Percentiles rank a stretch among this genome's conserved stretches.
phyloP scores from a whole-genome alignment of 2,797 vertebrate genomes.

The Typhlichthys subterraneus region DNA sequence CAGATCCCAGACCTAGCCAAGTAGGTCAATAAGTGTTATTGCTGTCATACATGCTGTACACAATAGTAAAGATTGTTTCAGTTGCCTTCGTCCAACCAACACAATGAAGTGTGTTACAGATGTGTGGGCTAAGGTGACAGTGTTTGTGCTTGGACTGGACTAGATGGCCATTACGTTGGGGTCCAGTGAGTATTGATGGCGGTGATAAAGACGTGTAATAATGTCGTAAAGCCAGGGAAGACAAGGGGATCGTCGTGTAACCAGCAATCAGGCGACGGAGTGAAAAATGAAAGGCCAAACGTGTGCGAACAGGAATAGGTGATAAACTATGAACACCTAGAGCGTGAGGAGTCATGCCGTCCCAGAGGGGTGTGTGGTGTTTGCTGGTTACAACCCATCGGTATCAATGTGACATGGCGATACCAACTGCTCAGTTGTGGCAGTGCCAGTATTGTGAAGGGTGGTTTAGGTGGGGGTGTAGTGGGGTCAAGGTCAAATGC shows the following conservation, averaged over 20 bases:
- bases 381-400: slow-evolving; percentile 75
- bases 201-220: slow-evolving; percentile 74
- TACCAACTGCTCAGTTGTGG: slow-evolving; percentile 64
- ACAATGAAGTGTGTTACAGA: slow-evolving; percentile 36
- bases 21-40: slow-evolving; percentile 72
- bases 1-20: slow-evolving; percentile 54
- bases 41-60: slow-evolving; percentile 55
- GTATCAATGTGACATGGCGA: slow-evolving; percentile 73
- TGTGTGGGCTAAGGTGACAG: slow-evolving; percentile 37
- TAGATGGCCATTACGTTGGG: slow-evolving; percentile 42
- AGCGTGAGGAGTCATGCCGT: slow-evolving; percentile 25
- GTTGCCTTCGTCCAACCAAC: slow-evolving; percentile 22
- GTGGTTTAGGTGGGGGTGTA: slow-evolving; percentile 25
- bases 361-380: slow-evolving; percentile 30
- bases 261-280: slow-evolving; percentile 64
- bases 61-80: slow-evolving; percentile 27
- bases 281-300: slow-evolving; percentile 65
- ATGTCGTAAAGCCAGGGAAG: slow-evolving; percentile 66
- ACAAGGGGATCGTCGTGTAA: slow-evolving; percentile 60
- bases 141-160: slow-evolving; percentile 39
- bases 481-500: slow-evolving; percentile 38
- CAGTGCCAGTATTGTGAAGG: slow-evolving; percentile 53
- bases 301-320: slow-evolving; percentile 61
- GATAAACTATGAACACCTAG: slow-evolving; percentile 56
- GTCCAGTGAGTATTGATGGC: slow-evolving; percentile 64